phyloP scores from a whole-genome alignment of 2,113 vertebrate genomes.

The Onychostoma macrolepis region DNA sequence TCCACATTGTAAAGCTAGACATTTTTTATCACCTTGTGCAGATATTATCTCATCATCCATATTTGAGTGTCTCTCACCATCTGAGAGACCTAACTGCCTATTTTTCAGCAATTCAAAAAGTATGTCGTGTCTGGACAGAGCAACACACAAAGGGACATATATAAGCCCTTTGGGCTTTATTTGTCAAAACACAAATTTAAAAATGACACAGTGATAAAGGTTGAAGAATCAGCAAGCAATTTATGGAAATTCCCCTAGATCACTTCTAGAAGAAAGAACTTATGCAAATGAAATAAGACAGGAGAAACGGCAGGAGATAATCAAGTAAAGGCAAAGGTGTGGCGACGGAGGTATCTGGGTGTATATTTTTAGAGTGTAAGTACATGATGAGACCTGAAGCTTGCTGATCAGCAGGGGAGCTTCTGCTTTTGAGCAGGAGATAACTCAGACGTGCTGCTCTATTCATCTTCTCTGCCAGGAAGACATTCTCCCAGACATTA shows the following conservation, averaged over 20 bases:
- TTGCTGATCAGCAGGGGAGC: conserved; percentile 47
- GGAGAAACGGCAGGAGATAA: conserved; percentile 7
- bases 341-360: not conserved
- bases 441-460: conserved; percentile 46
- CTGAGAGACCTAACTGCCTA: not conserved
- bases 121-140: not conserved
- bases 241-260: conserved; percentile 19
- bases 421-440: conserved; percentile 47
- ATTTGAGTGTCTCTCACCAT: not conserved
- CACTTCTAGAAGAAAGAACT: conserved; percentile 5
- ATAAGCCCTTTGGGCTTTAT: not conserved
- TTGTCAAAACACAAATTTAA: not conserved
- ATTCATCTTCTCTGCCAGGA: conserved; percentile 53
- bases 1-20: not conserved
- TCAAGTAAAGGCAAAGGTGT: conserved; percentile 8
- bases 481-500: conserved; percentile 43
- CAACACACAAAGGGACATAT: not conserved
- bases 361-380: conserved; percentile 52
- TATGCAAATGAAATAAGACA: conserved; percentile 14
- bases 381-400: conserved; percentile 47
- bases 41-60: not conserved
- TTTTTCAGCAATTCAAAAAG: not conserved
- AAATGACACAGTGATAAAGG: conserved; percentile 10
- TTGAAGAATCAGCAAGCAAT: not conserved
- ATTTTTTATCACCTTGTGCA: not conserved